Evolutionary conservation across 2,797 vertebrate genomes (phyloP).

Genomic region (Bryconaethiops microstoma): DNA sequence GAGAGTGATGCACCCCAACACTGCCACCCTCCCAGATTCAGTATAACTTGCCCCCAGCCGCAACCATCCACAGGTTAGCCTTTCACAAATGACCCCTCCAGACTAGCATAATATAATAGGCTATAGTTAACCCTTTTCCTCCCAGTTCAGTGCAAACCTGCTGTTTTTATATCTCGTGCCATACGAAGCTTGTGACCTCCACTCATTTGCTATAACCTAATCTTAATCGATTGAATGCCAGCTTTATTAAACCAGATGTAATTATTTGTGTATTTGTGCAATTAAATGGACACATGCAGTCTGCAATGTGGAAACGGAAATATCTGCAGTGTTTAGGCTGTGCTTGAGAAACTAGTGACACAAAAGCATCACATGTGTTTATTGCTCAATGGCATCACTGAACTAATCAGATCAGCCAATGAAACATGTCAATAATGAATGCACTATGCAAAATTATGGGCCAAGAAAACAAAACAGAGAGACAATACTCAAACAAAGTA

Average conservation of each 20-base stretch:
- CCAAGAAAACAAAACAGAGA: too few species aligned
- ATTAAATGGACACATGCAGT: not conserved
- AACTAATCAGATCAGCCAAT: too few species aligned
- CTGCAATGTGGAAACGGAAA: not conserved
- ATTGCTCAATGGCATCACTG: too few species aligned
- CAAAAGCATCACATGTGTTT: too few species aligned
- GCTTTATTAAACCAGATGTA: not conserved
- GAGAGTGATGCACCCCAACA: constrained; percentile 17
- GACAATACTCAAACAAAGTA: too few species aligned
- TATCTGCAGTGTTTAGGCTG: not conserved
- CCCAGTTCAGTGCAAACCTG: not conserved
- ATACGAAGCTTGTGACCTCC: not conserved
- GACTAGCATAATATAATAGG: not conserved
- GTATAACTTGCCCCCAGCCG: constrained; percentile 25
- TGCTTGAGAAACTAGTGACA: not conserved
- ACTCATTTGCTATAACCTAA: not conserved
- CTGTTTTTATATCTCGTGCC: not conserved
- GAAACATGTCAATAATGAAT: too few species aligned
- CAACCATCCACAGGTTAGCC: not conserved
- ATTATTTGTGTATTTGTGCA: not conserved
- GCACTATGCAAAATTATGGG: too few species aligned
- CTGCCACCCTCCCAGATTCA: constrained; percentile 14
- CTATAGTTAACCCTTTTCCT: constrained; percentile 29
- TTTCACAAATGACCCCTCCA: constrained; percentile 26
- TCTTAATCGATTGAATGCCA: not conserved